A percentile compares a stretch with the other conserved stretches of the same genome.
phyloP scores from a whole-genome alignment of 2,888 invertebrate species.

The Drosophila bunnanda region DNA sequence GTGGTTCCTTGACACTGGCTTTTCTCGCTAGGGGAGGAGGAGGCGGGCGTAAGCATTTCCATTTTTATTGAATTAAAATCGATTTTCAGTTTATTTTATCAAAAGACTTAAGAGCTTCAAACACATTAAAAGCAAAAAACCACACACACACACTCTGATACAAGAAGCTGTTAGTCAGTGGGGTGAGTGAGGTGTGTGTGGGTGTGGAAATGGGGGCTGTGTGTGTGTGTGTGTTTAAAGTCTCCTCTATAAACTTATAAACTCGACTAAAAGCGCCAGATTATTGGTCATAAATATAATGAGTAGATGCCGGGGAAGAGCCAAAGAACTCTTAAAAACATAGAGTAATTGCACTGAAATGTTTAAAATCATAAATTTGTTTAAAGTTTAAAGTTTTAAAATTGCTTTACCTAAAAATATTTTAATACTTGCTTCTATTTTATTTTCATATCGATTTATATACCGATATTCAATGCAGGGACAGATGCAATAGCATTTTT shows the following conservation, averaged over 20 bases:
- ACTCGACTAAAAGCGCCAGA: slow-evolving; percentile 5
- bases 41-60: slow-evolving; percentile 38
- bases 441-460: too few species aligned
- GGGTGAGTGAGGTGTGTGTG: not conserved
- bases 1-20: slow-evolving; percentile 9
- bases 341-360: not conserved
- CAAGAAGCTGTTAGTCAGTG: slow-evolving; percentile 9
- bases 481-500: too few species aligned
- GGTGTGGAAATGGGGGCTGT: not conserved
- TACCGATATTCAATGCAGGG: too few species aligned
- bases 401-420: too few species aligned
- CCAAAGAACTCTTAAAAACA: not conserved
- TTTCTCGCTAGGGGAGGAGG: not conserved
- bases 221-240: not conserved
- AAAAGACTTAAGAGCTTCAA: slow-evolving; percentile 58
- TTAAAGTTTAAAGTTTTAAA: too few species aligned
- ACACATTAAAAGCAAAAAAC: slow-evolving; percentile 53
- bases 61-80: slow-evolving; percentile 61
- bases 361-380: too few species aligned
- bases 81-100: slow-evolving; percentile 58
- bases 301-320: not conserved
- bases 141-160: slow-evolving; percentile 27
- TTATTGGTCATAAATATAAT: slow-evolving; percentile 4
- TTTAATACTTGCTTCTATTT: too few species aligned
- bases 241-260: slow-evolving; percentile 5